Conservation (phyloP, 2,888 invertebrate species). For the Drosophila mettleri region DNA sequence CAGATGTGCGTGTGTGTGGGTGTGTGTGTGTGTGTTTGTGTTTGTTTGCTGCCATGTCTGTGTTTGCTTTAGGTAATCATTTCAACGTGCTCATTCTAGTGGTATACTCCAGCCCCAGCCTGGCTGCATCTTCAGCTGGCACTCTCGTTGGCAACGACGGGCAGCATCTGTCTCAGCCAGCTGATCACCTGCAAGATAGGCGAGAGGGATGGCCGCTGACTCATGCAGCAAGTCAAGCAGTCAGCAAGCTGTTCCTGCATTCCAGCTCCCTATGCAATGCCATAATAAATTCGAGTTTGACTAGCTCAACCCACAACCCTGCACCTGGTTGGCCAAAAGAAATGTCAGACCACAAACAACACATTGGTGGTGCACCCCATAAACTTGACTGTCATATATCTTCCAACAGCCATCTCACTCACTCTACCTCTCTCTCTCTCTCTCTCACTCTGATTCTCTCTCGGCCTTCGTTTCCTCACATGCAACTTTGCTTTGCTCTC, state of each 20-base stretch:
- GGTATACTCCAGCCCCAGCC: not conserved
- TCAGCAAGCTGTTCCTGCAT: slow-evolving; percentile 53
- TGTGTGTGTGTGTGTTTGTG: slow-evolving; percentile 13
- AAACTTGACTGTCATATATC: slow-evolving; percentile 10
- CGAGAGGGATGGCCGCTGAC: not conserved
- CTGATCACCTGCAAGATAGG: slow-evolving; percentile 27
- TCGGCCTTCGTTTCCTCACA: not conserved
- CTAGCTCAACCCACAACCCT: slow-evolving; percentile 19
- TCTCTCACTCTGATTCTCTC: not conserved
- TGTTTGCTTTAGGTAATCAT: slow-evolving; percentile 80
- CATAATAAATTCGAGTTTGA: slow-evolving; percentile 56
- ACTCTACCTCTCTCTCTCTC: not conserved
- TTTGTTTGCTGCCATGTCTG: slow-evolving; percentile 72
- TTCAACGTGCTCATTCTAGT: slow-evolving; percentile 65
- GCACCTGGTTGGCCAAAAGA: slow-evolving; percentile 7
- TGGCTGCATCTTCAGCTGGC: slow-evolving; percentile 3
- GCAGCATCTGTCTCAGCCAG: slow-evolving; percentile 36
- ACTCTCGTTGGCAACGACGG: slow-evolving; percentile 10
- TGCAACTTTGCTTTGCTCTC: not conserved
- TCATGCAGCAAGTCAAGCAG: slow-evolving; percentile 66
- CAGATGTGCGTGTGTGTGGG: slow-evolving; percentile 4
- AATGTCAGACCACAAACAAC: slow-evolving; percentile 18
- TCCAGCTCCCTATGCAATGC: slow-evolving; percentile 28
- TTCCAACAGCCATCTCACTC: not conserved
- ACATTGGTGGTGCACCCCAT: slow-evolving; percentile 12